A percentile compares a stretch with the other conserved stretches of the same genome.
Conservation (phyloP, 1,140 invertebrate species). For the Oedothorax gibbosus region DNA sequence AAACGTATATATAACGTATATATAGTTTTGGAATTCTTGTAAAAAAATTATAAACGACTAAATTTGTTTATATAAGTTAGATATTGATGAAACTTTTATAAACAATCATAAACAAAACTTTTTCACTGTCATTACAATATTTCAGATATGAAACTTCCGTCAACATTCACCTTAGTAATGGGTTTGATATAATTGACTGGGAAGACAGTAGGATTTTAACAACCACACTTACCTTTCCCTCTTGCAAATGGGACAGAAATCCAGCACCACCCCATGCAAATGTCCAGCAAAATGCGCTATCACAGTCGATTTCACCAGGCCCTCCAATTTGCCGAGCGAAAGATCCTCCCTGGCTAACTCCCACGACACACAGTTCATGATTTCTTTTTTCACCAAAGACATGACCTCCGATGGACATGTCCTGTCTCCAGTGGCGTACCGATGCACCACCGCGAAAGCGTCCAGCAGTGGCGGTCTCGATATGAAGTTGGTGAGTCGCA, state of each 20-base stretch:
- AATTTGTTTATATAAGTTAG: no score
- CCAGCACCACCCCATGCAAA: constrained; percentile 8
- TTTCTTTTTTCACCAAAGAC: constrained; percentile 18
- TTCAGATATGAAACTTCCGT: no score
- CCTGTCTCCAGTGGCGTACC: neutral
- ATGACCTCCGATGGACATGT: neutral
- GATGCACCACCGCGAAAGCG: constrained; percentile 8
- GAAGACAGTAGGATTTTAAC: no score
- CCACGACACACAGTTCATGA: constrained; percentile 26
- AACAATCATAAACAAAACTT: no score
- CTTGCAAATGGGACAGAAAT: constrained; percentile 30
- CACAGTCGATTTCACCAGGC: neutral
- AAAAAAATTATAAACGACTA: no score
- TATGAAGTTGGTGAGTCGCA: constrained; percentile 1
- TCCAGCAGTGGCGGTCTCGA: constrained; percentile 27
- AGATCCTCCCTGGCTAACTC: constrained; percentile 23
- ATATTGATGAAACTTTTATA: no score
- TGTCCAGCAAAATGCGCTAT: constrained; percentile 10
- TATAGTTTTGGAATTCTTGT: no score
- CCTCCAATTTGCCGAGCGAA: constrained; percentile 15
- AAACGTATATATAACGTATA: no score
- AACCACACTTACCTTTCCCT: constrained; percentile 30
- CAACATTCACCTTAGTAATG: no score
- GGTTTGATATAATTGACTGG: no score
- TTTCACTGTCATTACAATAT: no score